Evolutionary conservation across 1,140 invertebrate species (phyloP), one percentile per base, ranked within the genome.

Genomic region (Papilio glaucus): DNA sequence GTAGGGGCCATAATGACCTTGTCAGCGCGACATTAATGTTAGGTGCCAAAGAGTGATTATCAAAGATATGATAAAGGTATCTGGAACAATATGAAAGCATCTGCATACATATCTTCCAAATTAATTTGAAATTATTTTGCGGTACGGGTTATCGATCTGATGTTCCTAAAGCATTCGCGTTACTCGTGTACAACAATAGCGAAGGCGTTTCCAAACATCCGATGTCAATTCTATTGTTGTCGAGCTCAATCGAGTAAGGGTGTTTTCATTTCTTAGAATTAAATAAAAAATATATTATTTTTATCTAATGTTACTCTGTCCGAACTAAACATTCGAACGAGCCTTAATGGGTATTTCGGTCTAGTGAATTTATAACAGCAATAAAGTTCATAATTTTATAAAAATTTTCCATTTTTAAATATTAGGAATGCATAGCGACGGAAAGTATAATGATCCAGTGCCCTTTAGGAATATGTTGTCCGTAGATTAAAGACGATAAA

Each of bases 21-120:
- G 80, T 83, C 83, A 77, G 72, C 75, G 62, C 82, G 84, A 86
- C 78, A 74, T 88, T 81, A 82, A 76, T 85, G 84, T 91, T 88
- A 89, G 88, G 90, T 93, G 90, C 90, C 90, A 93, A 93, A 92
- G 90, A 92, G 82, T 85, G 85, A 84, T 80, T 90, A 92, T 92
- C 89, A 92, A 92, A 93, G 90, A 92, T 89, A 81, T 79, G 82
- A 71, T 62, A 77, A 80, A 77, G 76, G 80, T 83, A 80, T 87
- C 81, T 80, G 84, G 85, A 85, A 87, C 81, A 65, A 73, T 74
- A 85, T 82, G 78, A 87, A 82, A 82, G 86, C 85, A 87, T 90
- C 81, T 84, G 77, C 85, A 83, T 83, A 84, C 81, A 84, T 85
- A 88, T 85, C 88, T 92, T 91, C 86, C 88, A 89, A 91, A 92